phyloP scores from a whole-genome alignment of 2,797 vertebrate genomes.

The Neosalanx taihuensis region DNA sequence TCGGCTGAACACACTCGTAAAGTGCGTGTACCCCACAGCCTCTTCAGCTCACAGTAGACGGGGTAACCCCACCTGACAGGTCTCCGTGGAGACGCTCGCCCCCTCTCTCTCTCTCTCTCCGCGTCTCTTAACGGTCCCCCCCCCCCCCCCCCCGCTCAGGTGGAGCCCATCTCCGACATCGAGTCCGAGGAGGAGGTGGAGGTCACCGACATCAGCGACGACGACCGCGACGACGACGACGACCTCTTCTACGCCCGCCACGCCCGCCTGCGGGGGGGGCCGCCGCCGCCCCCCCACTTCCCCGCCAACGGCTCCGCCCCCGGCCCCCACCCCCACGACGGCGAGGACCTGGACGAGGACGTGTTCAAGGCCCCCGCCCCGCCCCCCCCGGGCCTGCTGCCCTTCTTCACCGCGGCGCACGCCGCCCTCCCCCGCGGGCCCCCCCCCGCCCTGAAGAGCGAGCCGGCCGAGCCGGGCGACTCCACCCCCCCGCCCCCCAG shows the following conservation, averaged over 20 bases:
- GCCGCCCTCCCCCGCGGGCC: slow-evolving; percentile 40
- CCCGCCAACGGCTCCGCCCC: slow-evolving; percentile 17
- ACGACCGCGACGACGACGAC: slow-evolving; percentile 82
- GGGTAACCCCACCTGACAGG: no score
- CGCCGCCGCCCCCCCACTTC: slow-evolving; percentile 18
- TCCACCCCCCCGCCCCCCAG: slow-evolving; percentile 50
- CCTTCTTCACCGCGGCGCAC: slow-evolving; percentile 62
- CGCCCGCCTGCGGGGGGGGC: no score
- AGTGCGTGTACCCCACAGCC: no score
- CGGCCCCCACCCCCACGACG: slow-evolving; percentile 53
- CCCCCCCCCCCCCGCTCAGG: slow-evolving; percentile 51
- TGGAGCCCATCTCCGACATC: slow-evolving; percentile 89
- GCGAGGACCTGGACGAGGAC: slow-evolving; percentile 86
- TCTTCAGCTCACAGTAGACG: no score
- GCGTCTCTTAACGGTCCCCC: background rate
- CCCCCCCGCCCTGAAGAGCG: slow-evolving; percentile 63
- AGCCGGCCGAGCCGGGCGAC: slow-evolving; percentile 53
- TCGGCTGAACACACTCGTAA: no score
- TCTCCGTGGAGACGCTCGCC: no score
- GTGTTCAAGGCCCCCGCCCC: slow-evolving; percentile 87
- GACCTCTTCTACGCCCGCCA: slow-evolving; percentile 59
- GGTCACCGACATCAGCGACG: slow-evolving; percentile 90
- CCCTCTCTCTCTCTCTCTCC: no score
- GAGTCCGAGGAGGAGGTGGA: slow-evolving; percentile 86
- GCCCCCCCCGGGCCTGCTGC: slow-evolving; percentile 66